A percentile compares a stretch with the other conserved stretches of the same genome.
These are phyloP conservation scores for Heterocephalus glaber DNA, from an alignment of 2,113 vertebrate genomes.

Conservation along the genomic window DNA sequence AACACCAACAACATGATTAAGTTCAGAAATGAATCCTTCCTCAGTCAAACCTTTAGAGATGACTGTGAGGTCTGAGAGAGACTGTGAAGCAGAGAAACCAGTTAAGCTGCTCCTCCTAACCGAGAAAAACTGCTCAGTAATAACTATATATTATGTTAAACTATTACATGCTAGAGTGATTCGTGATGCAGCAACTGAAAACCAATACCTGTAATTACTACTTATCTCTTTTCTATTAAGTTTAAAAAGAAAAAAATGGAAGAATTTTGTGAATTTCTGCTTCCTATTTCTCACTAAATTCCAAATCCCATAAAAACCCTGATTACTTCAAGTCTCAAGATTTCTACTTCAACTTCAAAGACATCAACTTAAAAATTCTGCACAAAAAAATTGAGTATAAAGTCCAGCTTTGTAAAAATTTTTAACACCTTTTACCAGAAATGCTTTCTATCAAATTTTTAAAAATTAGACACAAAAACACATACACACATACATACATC, in stretches of 20 bases:
- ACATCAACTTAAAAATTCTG: neutral
- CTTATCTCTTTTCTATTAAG: neutral
- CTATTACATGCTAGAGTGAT: neutral
- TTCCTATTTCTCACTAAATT: constrained; percentile 41
- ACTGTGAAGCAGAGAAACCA: neutral
- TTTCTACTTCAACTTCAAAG: constrained; percentile 23
- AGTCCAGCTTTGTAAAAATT: neutral
- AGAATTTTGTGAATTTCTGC: neutral
- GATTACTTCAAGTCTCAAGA: neutral
- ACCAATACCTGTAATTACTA: neutral
- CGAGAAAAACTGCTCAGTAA: neutral
- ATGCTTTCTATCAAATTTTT: constrained; percentile 30
- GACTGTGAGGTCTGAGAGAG: neutral
- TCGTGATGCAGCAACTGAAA: neutral
- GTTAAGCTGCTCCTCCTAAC: neutral
- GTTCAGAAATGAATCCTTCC: neutral
- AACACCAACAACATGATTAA: neutral
- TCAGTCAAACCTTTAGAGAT: neutral
- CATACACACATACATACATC: neutral
- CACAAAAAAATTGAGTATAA: neutral
- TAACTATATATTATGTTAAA: constrained; percentile 5
- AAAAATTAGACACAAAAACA: neutral
- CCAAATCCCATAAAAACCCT: neutral
- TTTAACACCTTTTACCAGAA: constrained; percentile 14
- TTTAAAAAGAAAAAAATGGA: neutral